Base-by-base conservation (phyloP, 2,797 vertebrate species). In the Microcaecilia unicolor region DNA sequence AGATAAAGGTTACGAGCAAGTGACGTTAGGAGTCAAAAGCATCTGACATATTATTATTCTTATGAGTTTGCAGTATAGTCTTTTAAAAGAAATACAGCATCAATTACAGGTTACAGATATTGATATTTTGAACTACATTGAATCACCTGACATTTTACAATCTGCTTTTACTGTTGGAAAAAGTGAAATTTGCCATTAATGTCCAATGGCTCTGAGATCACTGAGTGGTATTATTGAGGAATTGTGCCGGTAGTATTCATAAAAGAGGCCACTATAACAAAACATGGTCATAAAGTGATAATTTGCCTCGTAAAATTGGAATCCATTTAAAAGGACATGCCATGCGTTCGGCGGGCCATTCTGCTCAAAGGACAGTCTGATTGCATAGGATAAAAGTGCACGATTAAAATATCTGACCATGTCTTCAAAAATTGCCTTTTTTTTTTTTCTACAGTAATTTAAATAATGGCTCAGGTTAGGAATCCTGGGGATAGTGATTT, bases 231-330 rank as follows among this genome's bases (percentile, higher is more conserved):
- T 61, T 48, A 42, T 47, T 39, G 45, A 41, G 41, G 37, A 44
- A 25, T 58, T 49, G 40, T 33, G 30, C 41, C 39, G 44, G 48
- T 25, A 49, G 33, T 43, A 26, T 57, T 54, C 37, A 34, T 62
- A 55, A 68, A 53, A 25, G 27, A 41, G 45, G 13, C 29, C 28
- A 25, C 53, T 53, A 49, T 59, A 58, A 56, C 37, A 37, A 48
- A 24, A 26, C 31, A 47, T 37, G 33, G 50, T 32, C 43, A 49
- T 57, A 9, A 31, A 24, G 16, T 8, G 49, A 54, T 22, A 58
- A 45, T 42, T 39, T 55, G 36, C 51, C 37, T 60, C 24, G 25
- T 58, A 49, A 55, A 48, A 42, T 41, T 32, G 36, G 34, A 29
- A 62, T 52, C 28, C 8, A 15, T 62, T 47, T 56, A 33, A 52